Evolutionary conservation across 2,888 invertebrate genomes (phyloP).

Genomic region (Acanthosepion lycidas): DNA sequence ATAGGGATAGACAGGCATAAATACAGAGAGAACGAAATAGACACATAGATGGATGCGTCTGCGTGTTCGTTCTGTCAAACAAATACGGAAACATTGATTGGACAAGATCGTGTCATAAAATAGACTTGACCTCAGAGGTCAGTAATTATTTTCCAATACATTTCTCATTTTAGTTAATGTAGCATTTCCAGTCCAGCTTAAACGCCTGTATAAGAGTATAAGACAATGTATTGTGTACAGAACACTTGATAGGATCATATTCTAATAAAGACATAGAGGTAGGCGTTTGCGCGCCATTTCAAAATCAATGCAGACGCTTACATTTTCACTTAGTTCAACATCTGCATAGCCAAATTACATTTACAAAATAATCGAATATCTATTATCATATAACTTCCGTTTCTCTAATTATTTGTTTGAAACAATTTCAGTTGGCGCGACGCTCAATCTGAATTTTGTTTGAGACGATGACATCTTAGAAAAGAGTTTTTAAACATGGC

Average conservation of each 20-base stretch:
- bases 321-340: not conserved
- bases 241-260: not conserved
- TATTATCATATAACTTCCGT: not conserved
- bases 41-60: not conserved
- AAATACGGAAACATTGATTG: not conserved
- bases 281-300: not conserved
- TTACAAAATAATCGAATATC: not conserved
- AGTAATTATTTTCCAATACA: not conserved
- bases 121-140: slow-evolving; percentile 24
- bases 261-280: not conserved
- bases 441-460: too few species aligned
- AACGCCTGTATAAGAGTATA: not conserved
- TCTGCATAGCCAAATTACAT: not conserved
- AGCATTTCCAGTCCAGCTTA: not conserved
- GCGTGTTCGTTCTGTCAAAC: not conserved
- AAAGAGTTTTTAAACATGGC: too few species aligned
- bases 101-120: not conserved
- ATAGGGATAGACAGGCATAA: too few species aligned
- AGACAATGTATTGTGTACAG: too few species aligned
- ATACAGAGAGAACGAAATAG: not conserved
- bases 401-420: not conserved
- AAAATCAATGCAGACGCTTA: not conserved
- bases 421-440: too few species aligned
- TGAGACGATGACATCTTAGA: too few species aligned
- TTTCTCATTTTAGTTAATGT: not conserved